Evolutionary conservation across 2,797 vertebrate species (phyloP).

Genomic region (Neomorphus geoffroyi): DNA sequence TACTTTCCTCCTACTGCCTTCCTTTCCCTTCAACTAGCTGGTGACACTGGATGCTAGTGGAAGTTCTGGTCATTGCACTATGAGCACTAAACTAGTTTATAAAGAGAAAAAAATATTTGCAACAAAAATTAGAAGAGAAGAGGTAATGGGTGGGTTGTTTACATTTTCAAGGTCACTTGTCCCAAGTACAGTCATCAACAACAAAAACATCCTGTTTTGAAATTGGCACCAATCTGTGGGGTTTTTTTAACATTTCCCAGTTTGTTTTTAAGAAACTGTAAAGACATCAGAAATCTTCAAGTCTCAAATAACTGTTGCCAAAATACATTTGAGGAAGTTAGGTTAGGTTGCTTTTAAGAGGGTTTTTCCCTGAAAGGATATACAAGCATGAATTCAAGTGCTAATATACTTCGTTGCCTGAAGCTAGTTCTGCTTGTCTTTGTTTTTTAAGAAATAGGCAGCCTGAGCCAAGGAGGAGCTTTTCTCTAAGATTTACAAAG

Average conservation of each 20-base stretch:
- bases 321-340: conserved; percentile 19
- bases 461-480: conserved; percentile 6
- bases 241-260: not conserved
- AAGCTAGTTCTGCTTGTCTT: conserved; percentile 37
- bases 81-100: not conserved
- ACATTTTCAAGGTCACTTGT: conserved; percentile 45
- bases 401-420: conserved; percentile 27
- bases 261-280: conserved; percentile 30
- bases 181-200: conserved; percentile 31
- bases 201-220: conserved; percentile 58
- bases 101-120: conserved; percentile 5
- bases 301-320: not conserved
- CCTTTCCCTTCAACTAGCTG: not conserved
- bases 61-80: not conserved
- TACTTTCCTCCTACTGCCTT: not conserved
- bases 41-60: not conserved
- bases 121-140: conserved; percentile 19
- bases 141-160: conserved; percentile 11
- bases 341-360: conserved; percentile 23
- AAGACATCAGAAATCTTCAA: not conserved
- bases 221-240: not conserved
- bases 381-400: conserved; percentile 39
- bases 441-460: conserved; percentile 7
- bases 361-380: not conserved
- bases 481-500: conserved; percentile 5